Percentiles rank a stretch among this genome's conserved stretches.
Evolutionary conservation across 2,113 vertebrate genomes (phyloP).

Genomic region (Recurvirostra avosetta): DNA sequence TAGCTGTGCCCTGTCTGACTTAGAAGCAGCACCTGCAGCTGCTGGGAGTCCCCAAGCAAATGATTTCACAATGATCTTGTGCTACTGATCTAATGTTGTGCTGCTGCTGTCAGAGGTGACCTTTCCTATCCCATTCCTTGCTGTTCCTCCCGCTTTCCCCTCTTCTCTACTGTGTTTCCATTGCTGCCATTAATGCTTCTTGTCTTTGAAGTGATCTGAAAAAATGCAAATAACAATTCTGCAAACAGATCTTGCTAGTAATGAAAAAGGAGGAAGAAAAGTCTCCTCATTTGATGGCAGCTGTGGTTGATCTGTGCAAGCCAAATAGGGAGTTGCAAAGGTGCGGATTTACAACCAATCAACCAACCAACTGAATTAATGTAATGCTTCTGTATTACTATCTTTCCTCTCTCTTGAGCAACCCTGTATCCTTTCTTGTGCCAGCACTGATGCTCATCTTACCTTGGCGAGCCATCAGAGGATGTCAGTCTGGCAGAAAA

Average conservation of each 20-base stretch:
- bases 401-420: not conserved
- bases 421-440: not conserved
- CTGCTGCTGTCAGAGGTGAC: not conserved
- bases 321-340: not conserved
- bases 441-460: not conserved
- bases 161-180: not conserved
- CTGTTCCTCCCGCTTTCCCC: not conserved
- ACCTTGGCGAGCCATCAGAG: slow-evolving; percentile 9
- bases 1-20: not conserved
- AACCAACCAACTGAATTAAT: not conserved
- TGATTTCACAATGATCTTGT: not conserved
- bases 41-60: not conserved
- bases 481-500: not conserved
- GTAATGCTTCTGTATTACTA: not conserved
- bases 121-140: not conserved
- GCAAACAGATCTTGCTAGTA: not conserved
- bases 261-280: not conserved
- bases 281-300: not conserved
- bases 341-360: not conserved
- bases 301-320: not conserved
- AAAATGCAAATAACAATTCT: not conserved
- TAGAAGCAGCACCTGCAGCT: not conserved
- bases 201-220: not conserved
- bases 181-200: not conserved
- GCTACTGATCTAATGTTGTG: not conserved